phyloP scores from a whole-genome alignment of 2,888 invertebrate genomes.

The Pterostichus madidus region DNA sequence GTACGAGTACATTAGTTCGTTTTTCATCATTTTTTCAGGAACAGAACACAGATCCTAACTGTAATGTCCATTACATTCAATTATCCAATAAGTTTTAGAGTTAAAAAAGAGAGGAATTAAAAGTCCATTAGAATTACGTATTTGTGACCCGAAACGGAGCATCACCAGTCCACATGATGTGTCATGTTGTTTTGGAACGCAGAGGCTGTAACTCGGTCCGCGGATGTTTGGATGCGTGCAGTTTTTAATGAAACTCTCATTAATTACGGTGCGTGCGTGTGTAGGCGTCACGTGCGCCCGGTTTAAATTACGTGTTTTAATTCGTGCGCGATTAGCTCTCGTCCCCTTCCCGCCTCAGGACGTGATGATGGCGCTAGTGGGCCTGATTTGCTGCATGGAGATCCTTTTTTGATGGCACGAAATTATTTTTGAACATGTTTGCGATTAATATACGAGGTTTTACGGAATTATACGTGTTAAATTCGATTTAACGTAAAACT shows the following conservation, averaged over 20 bases:
- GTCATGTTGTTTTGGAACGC: not conserved
- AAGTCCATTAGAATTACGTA: not conserved
- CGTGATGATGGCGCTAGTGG: constrained; percentile 20
- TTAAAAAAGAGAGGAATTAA: too few species aligned
- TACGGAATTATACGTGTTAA: too few species aligned
- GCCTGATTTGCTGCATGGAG: constrained; percentile 1
- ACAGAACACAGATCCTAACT: too few species aligned
- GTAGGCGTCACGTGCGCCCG: constrained; percentile 38
- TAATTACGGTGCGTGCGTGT: constrained; percentile 57
- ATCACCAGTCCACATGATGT: not conserved
- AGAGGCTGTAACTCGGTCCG: not conserved
- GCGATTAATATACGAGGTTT: too few species aligned
- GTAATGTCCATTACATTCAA: too few species aligned
- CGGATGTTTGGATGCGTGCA: constrained; percentile 32
- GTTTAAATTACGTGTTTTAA: constrained; percentile 63
- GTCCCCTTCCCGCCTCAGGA: not conserved
- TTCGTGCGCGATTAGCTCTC: constrained; percentile 56
- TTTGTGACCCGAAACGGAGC: not conserved
- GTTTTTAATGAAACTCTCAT: constrained; percentile 60
- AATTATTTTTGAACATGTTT: not conserved
- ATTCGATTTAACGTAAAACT: too few species aligned
- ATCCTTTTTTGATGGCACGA: constrained; percentile 6
- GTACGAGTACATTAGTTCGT: too few species aligned
- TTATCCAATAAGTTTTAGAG: too few species aligned
- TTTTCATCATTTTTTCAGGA: too few species aligned